phyloP scores from a whole-genome alignment of 2,888 invertebrate species.

The Sipunculus nudus region DNA sequence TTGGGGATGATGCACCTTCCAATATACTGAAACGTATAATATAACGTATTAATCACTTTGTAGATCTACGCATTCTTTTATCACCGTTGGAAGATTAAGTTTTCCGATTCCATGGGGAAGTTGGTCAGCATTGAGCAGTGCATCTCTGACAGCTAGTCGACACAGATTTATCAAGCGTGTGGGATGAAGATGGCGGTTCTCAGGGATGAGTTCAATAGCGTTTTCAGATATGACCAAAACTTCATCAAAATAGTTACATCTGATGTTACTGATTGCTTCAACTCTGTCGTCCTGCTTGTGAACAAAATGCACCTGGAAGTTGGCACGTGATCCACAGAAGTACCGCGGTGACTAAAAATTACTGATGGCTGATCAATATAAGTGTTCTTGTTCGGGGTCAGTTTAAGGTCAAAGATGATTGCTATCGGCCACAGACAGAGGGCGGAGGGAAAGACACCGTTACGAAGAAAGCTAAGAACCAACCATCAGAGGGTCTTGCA shows the following conservation, averaged over 20 bases:
- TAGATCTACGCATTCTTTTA: not conserved
- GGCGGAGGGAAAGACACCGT: not conserved
- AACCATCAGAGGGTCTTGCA: not conserved
- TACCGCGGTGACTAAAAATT: not conserved
- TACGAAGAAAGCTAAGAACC: not conserved
- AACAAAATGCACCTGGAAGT: not conserved
- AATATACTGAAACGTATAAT: no score
- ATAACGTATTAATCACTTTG: not conserved
- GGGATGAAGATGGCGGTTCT: not conserved
- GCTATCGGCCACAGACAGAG: conserved; percentile 9
- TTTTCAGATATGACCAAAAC: not conserved
- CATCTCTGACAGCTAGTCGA: conserved; percentile 1
- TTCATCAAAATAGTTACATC: not conserved
- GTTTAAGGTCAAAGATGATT: not conserved
- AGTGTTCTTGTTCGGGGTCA: not conserved
- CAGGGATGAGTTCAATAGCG: not conserved
- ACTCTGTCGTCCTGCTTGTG: not conserved
- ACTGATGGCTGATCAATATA: not conserved
- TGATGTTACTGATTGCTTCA: not conserved
- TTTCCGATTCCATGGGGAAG: not conserved
- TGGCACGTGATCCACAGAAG: conserved; percentile 2
- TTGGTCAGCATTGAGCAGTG: not conserved
- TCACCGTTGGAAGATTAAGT: not conserved
- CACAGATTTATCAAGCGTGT: not conserved
- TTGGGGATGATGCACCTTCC: no score